These are phyloP conservation scores for Antechinus flavipes DNA, from an alignment of 2,113 vertebrate species.

Conservation along the genomic window DNA sequence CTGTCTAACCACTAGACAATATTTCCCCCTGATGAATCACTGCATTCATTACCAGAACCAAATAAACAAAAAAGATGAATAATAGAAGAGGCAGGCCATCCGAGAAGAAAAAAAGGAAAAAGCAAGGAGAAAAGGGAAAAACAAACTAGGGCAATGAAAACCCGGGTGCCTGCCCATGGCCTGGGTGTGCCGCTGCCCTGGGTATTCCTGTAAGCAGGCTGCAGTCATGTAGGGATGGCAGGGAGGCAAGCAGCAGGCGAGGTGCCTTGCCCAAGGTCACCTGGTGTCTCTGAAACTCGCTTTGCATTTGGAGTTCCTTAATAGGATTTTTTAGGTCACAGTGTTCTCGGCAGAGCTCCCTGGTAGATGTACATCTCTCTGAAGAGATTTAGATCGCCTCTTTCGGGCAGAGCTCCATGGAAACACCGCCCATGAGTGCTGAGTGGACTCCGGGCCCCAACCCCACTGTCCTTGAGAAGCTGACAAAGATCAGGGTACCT, in stretches of 20 bases:
- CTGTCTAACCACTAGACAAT: constrained; percentile 47
- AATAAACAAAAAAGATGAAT: constrained; percentile 65
- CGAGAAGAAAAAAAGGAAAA: constrained; percentile 14
- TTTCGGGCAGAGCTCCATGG: constrained; percentile 79
- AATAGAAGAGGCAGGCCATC: constrained; percentile 64
- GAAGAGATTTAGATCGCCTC: constrained; percentile 80
- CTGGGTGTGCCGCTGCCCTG: neutral
- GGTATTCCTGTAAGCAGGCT: neutral
- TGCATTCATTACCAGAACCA: constrained; percentile 59
- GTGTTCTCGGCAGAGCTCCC: constrained; percentile 81
- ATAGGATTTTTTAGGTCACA: constrained; percentile 80
- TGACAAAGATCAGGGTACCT: constrained; percentile 42
- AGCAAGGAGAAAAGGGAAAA: neutral
- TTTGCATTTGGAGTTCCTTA: constrained; percentile 78
- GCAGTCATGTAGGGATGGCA: constrained; percentile 38
- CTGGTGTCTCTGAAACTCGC: constrained; percentile 69
- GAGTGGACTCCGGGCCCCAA: constrained; percentile 54
- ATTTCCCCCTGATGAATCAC: constrained; percentile 62
- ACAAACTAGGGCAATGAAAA: constrained; percentile 58
- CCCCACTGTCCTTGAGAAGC: constrained; percentile 32
- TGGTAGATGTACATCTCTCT: constrained; percentile 81
- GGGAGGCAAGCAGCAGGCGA: constrained; percentile 17
- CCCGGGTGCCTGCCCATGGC: constrained; percentile 36
- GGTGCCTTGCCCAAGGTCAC: constrained; percentile 71
- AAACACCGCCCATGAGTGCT: constrained; percentile 76